Conservation (phyloP, 2,888 invertebrate species). For the Andrena trimmerana region DNA sequence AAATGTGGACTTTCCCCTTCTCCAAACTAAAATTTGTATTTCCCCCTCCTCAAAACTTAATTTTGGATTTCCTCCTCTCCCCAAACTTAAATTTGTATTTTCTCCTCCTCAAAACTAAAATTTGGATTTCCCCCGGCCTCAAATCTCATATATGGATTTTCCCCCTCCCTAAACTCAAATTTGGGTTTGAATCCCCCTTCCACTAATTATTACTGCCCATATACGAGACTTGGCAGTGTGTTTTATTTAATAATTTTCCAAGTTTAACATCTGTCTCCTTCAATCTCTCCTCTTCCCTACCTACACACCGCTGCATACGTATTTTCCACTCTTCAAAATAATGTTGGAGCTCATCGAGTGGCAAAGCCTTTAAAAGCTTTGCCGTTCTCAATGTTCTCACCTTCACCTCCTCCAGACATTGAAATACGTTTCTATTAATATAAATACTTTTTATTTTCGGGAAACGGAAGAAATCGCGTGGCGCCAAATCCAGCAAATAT, state of each 20-base stretch:
- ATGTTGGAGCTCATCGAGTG: background rate
- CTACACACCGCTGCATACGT: background rate
- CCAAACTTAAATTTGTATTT: no score
- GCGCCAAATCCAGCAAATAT: slow-evolving; percentile 8
- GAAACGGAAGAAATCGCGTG: slow-evolving; percentile 16
- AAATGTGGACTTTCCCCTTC: no score
- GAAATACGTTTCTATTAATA: slow-evolving; percentile 20
- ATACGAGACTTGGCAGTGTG: no score
- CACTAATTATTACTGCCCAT: background rate
- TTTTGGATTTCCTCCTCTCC: no score
- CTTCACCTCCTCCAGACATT: background rate
- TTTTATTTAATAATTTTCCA: no score
- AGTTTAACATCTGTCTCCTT: background rate
- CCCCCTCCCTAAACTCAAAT: no score
- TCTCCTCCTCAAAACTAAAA: no score
- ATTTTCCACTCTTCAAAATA: slow-evolving; percentile 13
- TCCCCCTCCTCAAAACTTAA: no score
- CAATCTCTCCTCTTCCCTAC: background rate
- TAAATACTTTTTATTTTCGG: slow-evolving; percentile 16
- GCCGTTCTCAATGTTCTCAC: slow-evolving; percentile 5
- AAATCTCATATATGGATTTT: no score
- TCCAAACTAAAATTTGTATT: no score
- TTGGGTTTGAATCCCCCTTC: no score
- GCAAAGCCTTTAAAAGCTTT: background rate
- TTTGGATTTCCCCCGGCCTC: no score